Percentiles rank a stretch among this genome's conserved stretches.
Conservation (phyloP, 2,113 vertebrate genomes). For the Scopus umbretta region DNA sequence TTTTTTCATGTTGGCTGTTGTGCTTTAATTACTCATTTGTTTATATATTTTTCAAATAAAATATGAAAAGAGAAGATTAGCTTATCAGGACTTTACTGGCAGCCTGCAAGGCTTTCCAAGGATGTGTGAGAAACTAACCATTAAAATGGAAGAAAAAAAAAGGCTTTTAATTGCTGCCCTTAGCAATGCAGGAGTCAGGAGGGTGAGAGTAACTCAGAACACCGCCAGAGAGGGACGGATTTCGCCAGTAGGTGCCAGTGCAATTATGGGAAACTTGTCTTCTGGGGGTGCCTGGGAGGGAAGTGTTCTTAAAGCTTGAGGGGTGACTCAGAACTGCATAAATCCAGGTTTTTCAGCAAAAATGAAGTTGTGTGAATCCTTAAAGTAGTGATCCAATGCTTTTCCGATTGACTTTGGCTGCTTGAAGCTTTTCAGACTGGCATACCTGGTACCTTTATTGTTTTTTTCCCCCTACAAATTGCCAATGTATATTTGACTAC, state of each 20-base stretch:
- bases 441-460: not conserved
- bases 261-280: not conserved
- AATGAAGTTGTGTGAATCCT: not conserved
- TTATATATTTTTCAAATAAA: not conserved
- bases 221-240: not conserved
- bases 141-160: not conserved
- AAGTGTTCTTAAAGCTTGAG: not conserved
- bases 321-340: not conserved
- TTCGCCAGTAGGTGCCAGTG: constrained; percentile 2
- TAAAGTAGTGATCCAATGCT: not conserved
- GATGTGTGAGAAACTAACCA: not conserved
- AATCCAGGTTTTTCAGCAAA: not conserved
- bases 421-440: not conserved
- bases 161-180: not conserved
- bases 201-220: not conserved
- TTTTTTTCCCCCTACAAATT: not conserved
- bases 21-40: not conserved
- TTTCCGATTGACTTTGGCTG: not conserved
- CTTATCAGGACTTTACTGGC: not conserved
- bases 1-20: not conserved
- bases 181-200: not conserved
- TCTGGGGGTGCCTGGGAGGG: not conserved
- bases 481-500: not conserved
- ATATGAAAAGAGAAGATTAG: not conserved
- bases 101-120: not conserved